Evolutionary conservation across 2,888 invertebrate species (phyloP), one percentile per base, ranked within the genome.

Genomic region (Cremastinae sp.): DNA sequence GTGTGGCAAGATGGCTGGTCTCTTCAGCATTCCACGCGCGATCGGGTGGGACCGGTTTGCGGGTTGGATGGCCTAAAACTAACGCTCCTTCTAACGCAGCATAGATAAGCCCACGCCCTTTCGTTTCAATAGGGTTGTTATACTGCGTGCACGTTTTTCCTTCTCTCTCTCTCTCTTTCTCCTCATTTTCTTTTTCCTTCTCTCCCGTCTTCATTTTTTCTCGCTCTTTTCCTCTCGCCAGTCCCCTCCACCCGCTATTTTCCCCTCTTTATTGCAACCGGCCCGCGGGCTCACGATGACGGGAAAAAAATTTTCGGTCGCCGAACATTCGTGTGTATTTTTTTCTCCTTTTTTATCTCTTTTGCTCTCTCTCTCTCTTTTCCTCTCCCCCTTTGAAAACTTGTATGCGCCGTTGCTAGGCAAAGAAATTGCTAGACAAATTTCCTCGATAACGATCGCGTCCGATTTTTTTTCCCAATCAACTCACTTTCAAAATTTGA

Each of bases 1-100:
- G 75, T 77, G 80, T 79, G 79, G 78, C 79, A 79, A 77, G 75
- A 77, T 78, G 77, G 75, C 77, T 72, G 78, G 71, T 78, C 72
- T 78, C 37, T 10, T 45, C 62, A 45, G 75, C 78, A 80, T 79
- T 80, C 80, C 80, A 79, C 77, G 72, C 69, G 79, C 74, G 70
- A 69, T 55, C 35, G 35, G 68, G 53, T 61, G 77, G 75, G 75
- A 77, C 73, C 73, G 73, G 76, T 77, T 77, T 73, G 76, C 76
- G 76, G 65, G 76, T 73, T 74, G 59, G 73, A 55, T 53, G 59
- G 58, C 53, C 64, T 66, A 20, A 77, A 70, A 69, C 64, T 73
- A 73, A 73, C 76, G 76, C 59, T 76, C 69, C 70, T 69, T 70
- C 69, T 73, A 75, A 61, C 65, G 69, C 64, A 12, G 37, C 12